Base-by-base conservation (phyloP, 2,797 vertebrate genomes). In the Galaxias olidus region DNA sequence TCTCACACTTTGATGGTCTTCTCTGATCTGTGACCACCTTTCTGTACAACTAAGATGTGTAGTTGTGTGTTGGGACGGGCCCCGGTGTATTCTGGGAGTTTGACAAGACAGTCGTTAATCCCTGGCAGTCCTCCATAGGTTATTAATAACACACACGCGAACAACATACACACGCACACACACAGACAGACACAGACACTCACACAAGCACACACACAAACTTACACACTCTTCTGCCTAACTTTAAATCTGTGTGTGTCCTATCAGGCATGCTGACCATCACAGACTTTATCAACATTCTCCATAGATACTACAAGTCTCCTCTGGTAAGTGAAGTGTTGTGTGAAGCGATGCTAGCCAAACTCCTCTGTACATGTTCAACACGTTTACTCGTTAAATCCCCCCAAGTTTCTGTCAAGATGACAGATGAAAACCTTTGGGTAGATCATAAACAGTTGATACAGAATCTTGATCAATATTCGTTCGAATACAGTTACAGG, bases 281-380 rank as follows among this genome's bases (percentile, higher is more conserved):
- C 90, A 98, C 97, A 0, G 98, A 99, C 84, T 99, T 99, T 86
- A 99, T 99, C 90, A 93, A 98, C 85, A 98, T 99, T 75, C 93
- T 99, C 49, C 98, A 99, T 73, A 94, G 96, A 11, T 99, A 98
- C 84, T 99, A 97, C 86, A 95, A 91, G 66, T 98, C 96, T 1
- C 97, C 98, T 4, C 79, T 99, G 96, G 98, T 98, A 89, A 84
- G 48, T 65, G 9, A 57, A 30, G 30, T 30, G 30, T 30, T 3
- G 6, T 30, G 30, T 30, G 3, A 30, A 30, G 30, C n/a, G n/a
- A n/a, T n/a, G 6, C 30, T 30, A 6, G 2, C 6, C 30, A 30
- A 30, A 30, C 30, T 30, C 30, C 30, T 30, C 3, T 30, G n/a
- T n/a, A n/a, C n/a, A 30, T 30, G 30, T 30, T 6, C 30, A 30